Evolutionary conservation across 2,888 invertebrate species (phyloP).

Genomic region (Meta bourneti): DNA sequence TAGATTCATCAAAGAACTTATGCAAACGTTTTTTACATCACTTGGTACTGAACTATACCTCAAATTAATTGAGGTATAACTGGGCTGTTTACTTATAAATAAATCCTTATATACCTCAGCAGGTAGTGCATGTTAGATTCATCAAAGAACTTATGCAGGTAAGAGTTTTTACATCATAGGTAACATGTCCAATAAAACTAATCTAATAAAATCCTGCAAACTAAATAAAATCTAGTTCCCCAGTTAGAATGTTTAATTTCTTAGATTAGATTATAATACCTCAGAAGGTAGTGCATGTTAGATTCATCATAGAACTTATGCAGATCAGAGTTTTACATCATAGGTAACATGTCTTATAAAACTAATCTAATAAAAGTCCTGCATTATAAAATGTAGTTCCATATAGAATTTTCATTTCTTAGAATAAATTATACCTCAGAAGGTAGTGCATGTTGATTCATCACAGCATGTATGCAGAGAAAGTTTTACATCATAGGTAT

Average conservation of each 20-base stretch:
- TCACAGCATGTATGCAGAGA: not conserved
- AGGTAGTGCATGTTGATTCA: constrained; percentile 52
- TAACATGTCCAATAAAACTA: too few relatives aligned
- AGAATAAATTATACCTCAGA: constrained; percentile 1
- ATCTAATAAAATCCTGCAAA: too few relatives aligned
- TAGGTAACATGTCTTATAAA: not conserved
- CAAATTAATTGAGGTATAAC: too few relatives aligned
- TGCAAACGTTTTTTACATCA: constrained; percentile 17
- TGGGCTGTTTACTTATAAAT: too few relatives aligned
- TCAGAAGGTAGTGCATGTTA: constrained; percentile 56
- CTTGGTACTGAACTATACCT: too few relatives aligned
- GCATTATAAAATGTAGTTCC: too few relatives aligned
- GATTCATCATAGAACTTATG: constrained; percentile 23
- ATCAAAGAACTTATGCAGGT: constrained; percentile 31
- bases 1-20: constrained; percentile 33
- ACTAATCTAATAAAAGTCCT: too few relatives aligned
- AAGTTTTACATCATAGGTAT: constrained; percentile 18
- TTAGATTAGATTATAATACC: too few relatives aligned
- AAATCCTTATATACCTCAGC: constrained; percentile 8
- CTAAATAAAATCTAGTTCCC: too few relatives aligned
- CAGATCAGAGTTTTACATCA: not conserved
- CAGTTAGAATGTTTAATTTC: too few relatives aligned
- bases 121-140: constrained; percentile 52
- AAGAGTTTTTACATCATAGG: constrained; percentile 13
- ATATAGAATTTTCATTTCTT: too few relatives aligned